Conservation (phyloP, 64 coral and sea anemone species). For the Pocillopora verrucosa region DNA sequence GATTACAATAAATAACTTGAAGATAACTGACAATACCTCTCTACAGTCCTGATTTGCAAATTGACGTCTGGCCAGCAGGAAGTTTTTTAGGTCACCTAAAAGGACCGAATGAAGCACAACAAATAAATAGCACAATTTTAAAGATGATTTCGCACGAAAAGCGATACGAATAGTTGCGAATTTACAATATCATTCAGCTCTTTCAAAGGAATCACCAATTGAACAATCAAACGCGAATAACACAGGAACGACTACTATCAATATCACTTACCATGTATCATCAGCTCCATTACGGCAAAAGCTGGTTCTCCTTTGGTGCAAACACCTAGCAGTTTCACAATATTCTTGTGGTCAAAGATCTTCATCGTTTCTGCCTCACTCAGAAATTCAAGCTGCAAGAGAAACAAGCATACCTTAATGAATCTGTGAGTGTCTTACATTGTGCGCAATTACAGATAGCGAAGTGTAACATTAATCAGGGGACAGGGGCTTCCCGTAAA, state of each 20-base stretch:
- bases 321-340: conserved; percentile 83
- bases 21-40: conserved; percentile 48
- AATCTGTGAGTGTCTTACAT: background rate
- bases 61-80: conserved; percentile 76
- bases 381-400: conserved; percentile 76
- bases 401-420: background rate
- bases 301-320: conserved; percentile 94
- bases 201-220: background rate
- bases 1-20: background rate
- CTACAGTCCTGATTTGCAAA: conserved; percentile 81
- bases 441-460: background rate
- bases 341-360: conserved; percentile 83
- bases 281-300: conserved; percentile 86
- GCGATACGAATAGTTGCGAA: background rate
- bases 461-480: no score
- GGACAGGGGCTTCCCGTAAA: no score
- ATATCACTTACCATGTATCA: conserved; percentile 76
- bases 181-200: no score
- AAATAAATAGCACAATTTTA: background rate
- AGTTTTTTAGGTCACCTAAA: conserved; percentile 80
- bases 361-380: conserved; percentile 96
- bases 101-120: background rate
- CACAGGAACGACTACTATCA: no score
- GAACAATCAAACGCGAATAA: background rate
- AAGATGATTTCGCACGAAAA: background rate